Base-by-base conservation (phyloP, 2,113 vertebrate genomes). In the Micromys minutus region DNA sequence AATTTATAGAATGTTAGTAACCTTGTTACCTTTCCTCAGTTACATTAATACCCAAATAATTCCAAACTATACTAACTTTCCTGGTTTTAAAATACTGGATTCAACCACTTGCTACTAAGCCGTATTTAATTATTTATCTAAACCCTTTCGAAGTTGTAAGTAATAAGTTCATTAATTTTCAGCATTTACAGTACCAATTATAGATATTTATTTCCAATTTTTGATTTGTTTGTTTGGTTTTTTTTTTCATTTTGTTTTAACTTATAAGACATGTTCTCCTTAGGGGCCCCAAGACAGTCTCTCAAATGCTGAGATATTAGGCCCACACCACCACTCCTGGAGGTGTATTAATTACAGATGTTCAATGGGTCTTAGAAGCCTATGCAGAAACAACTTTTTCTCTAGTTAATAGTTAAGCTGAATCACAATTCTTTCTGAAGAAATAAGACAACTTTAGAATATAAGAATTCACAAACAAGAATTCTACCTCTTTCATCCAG, bases 1-100 rank as follows among this genome's bases (percentile, higher is more conserved):
- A 91, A 89, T 96, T 94, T 97, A 97, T 71, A 97, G 86, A 93
- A 86, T 86, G 76, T 88, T 81, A 12, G 36, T 74, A 36, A 92
- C 52, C 57, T 69, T 76, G 61, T 47, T 47, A 47, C 21, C 19
- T 57, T 36, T 57, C n/a, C 39, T 61, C 13, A 94, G 86, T 87
- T 88, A 76, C 93, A 80, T 74, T 71, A 96, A 88, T 96, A 97
- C 59, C 80, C 61, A 86, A 97, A 83, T 21, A 65, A 95, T 92
- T 95, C 94, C 52, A 93, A 97, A 97, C 95, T 97, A 98, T 94
- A 97, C 79, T 94, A 97, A 96, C 0, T 63, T 79, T 91, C 74
- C 12, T 12, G 93, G 95, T 87, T 95, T 96, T 81, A 91, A 97
- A 97, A 97, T 94, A 91, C 22, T 97, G 63, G n/a, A 87, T 89